A percentile compares a stretch with the other conserved stretches of the same genome.
Evolutionary conservation across 2,113 vertebrate genomes (phyloP).

Genomic region (Columba janthina): DNA sequence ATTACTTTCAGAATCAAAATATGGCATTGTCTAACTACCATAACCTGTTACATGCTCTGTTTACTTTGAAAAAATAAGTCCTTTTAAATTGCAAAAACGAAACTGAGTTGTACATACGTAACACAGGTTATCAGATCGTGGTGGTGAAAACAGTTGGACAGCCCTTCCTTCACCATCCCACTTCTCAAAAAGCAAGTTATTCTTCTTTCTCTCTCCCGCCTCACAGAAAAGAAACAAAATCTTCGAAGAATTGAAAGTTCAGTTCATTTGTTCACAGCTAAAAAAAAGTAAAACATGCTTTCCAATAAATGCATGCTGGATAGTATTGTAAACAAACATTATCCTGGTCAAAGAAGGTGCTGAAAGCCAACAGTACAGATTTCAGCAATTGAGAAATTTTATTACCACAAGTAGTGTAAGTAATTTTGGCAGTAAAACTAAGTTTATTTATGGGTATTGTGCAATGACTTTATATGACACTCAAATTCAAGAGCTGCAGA

Average conservation of each 20-base stretch:
- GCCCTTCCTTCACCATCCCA: background rate
- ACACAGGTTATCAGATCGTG: background rate
- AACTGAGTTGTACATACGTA: background rate
- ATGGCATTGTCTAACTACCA: background rate
- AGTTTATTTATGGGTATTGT: background rate
- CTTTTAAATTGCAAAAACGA: background rate
- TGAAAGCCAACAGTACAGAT: background rate
- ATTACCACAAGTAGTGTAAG: background rate
- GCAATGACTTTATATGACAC: background rate
- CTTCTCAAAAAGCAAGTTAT: background rate
- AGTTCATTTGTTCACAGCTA: background rate
- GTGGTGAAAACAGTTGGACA: background rate
- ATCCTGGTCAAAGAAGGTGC: background rate
- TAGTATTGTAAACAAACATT: background rate
- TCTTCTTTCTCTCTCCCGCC: background rate
- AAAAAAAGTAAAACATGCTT: background rate
- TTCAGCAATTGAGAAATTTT: background rate
- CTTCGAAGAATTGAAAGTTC: background rate
- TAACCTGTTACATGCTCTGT: background rate
- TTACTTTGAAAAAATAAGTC: background rate
- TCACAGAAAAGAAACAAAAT: background rate
- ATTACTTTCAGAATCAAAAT: background rate
- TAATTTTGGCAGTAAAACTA: background rate
- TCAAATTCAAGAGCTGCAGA: background rate
- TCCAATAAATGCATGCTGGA: background rate